phyloP scores from a whole-genome alignment of 2,113 vertebrate species.

The Corythornis vintsioides region DNA sequence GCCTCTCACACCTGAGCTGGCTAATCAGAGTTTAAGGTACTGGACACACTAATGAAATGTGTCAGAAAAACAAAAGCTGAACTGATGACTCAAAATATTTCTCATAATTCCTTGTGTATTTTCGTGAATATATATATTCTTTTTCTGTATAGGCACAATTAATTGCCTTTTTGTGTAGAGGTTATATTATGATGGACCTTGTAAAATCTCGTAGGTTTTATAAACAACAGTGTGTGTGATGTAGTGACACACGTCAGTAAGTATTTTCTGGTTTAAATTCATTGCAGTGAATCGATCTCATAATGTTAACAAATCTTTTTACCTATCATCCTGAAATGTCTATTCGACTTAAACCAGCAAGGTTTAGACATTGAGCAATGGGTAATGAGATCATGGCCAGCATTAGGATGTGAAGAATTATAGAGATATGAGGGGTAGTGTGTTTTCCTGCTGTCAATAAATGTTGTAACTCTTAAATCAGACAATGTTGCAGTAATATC shows the following conservation, averaged over 20 bases:
- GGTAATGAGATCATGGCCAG: constrained; percentile 61
- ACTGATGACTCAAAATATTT: not conserved
- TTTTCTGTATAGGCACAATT: not conserved
- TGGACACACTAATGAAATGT: not conserved
- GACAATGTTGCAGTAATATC: constrained; percentile 21
- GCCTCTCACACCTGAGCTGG: not conserved
- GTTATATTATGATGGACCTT: not conserved
- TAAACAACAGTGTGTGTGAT: constrained; percentile 41
- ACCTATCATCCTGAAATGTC: constrained; percentile 58
- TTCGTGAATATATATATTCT: not conserved
- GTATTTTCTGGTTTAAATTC: constrained; percentile 61
- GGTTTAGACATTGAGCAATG: constrained; percentile 50
- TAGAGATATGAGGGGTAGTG: constrained; percentile 49
- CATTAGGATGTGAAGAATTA: constrained; percentile 56
- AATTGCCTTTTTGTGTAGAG: constrained; percentile 40
- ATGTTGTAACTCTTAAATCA: constrained; percentile 51
- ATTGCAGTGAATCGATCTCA: constrained; percentile 60
- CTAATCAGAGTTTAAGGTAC: not conserved
- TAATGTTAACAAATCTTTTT: constrained; percentile 69
- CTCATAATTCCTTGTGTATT: not conserved
- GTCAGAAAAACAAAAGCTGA: not conserved
- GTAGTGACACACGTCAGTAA: constrained; percentile 25
- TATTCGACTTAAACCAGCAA: constrained; percentile 27
- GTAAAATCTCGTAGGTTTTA: constrained; percentile 26
- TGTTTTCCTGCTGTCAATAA: constrained; percentile 66